Base-by-base conservation (phyloP, 2,797 vertebrate species). In the Adelosebastes latens region DNA sequence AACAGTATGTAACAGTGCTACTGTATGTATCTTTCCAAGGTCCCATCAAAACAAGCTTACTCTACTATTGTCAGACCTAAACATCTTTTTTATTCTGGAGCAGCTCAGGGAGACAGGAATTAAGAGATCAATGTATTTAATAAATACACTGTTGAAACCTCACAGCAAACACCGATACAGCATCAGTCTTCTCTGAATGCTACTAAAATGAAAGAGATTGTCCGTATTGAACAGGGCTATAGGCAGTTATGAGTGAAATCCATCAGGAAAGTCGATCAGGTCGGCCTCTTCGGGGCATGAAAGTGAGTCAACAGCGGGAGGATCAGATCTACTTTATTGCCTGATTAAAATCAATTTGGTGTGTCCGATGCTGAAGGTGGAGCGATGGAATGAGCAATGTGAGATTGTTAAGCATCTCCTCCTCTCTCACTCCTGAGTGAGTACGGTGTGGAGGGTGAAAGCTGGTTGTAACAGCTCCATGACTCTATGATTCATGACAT, bases 311-410 rank as follows among this genome's bases (percentile, higher is more conserved):
- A 90, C 84, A 89, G 66, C 80, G 85, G 86, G 86, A 91, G 83
- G 90, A 90, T 90, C 84, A 70, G 77, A 92, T 93, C 84, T 86
- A 49, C 83, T 91, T 90, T 90, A 89, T 75, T 82, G 90, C 90
- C 91, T 91, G 87, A 93, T 94, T 94, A 92, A 91, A 93, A 94
- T 94, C 93, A 92, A 93, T 95, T 93, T 93, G 81, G 75, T 91
- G 87, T 82, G 88, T 91, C 87, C 72, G 59, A 77, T 75, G 84
- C 82, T 84, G 81, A 86, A 87, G 87, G 84, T 88, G 87, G 84
- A 87, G 72, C 61, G 76, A 79, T 16, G 61, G 71, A 77, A 82
- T 71, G 78, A 90, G 88, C 59, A 77, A 83, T 58, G 74, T 75
- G 63, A 79, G 80, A 77, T 49, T 68, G 65, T 86, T 81, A 80